Percentiles rank a stretch among this genome's conserved stretches.
Conservation (phyloP, 2,888 invertebrate species). For the Ligdia adustata region DNA sequence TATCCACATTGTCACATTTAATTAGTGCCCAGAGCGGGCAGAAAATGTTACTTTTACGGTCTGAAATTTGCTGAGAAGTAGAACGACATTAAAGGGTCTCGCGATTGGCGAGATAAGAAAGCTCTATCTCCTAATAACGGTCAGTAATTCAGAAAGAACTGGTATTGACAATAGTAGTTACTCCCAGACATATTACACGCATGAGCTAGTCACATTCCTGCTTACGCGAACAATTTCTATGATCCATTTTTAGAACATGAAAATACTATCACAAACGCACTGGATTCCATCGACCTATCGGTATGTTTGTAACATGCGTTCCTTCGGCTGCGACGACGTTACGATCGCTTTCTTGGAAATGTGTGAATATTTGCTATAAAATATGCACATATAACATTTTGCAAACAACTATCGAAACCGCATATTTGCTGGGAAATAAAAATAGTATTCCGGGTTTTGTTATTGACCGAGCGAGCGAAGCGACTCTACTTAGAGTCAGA, state of each 20-base stretch:
- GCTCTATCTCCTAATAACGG: neutral
- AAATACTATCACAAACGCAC: constrained; percentile 41
- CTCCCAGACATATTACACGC: neutral
- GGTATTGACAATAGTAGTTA: too few relatives aligned
- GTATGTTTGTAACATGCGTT: constrained; percentile 26
- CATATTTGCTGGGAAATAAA: too few relatives aligned
- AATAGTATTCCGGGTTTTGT: too few relatives aligned
- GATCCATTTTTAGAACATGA: constrained; percentile 52
- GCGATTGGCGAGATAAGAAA: constrained; percentile 11
- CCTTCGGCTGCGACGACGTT: constrained; percentile 17
- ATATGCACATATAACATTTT: constrained; percentile 11
- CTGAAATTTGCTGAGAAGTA: constrained; percentile 1
- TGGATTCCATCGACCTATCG: constrained; percentile 33
- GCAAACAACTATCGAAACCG: constrained; percentile 9
- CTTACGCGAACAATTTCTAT: constrained; percentile 32
- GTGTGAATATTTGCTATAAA: constrained; percentile 26
- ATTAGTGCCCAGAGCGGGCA: constrained; percentile 15
- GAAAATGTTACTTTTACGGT: constrained; percentile 1
- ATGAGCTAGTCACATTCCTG: constrained; percentile 30
- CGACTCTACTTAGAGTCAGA: too few relatives aligned
- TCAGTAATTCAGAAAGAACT: too few relatives aligned
- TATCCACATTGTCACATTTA: constrained; percentile 21
- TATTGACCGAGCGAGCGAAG: too few relatives aligned
- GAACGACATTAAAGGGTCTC: neutral
- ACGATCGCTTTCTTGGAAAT: constrained; percentile 23